phyloP scores from a whole-genome alignment of 2,113 vertebrate species.

The Epinephelus fuscoguttatus region DNA sequence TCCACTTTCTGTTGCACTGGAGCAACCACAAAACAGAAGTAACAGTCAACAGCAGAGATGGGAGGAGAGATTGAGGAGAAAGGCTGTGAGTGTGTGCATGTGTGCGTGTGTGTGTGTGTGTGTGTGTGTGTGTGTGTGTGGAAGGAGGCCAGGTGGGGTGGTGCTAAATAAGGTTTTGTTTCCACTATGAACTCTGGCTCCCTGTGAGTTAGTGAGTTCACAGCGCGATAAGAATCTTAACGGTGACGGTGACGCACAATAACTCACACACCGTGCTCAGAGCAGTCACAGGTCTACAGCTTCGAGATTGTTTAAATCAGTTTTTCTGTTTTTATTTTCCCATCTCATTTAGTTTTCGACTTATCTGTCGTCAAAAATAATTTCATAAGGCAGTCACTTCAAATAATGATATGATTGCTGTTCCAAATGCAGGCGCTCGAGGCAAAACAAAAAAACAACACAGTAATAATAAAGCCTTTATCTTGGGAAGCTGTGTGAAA shows the following conservation, averaged over 20 bases:
- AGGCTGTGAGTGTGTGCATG: neutral
- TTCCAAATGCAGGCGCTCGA: neutral
- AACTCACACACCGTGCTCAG: slow-evolving; percentile 3
- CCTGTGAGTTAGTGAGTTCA: slow-evolving; percentile 44
- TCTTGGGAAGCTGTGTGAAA: neutral
- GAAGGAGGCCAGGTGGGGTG: slow-evolving; percentile 40
- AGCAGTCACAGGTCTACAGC: slow-evolving; percentile 9
- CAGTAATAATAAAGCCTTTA: neutral
- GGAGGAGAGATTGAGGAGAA: slow-evolving; percentile 63
- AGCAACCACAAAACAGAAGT: slow-evolving; percentile 72
- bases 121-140: slow-evolving; percentile 5
- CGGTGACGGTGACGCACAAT: neutral
- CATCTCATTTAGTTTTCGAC: neutral
- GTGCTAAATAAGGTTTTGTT: slow-evolving; percentile 70
- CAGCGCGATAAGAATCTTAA: slow-evolving; percentile 48
- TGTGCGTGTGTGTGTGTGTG: slow-evolving; percentile 11
- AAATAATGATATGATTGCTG: neutral
- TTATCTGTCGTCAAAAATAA: neutral
- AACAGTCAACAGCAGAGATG: slow-evolving; percentile 73
- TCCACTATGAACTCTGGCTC: slow-evolving; percentile 62
- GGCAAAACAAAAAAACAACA: neutral
- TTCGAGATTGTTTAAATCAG: slow-evolving; percentile 10
- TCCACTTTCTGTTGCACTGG: slow-evolving; percentile 71
- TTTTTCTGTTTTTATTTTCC: neutral
- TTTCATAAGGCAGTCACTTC: neutral